phyloP scores from a whole-genome alignment of 2,113 vertebrate species.

The Thamnaconus septentrionalis region DNA sequence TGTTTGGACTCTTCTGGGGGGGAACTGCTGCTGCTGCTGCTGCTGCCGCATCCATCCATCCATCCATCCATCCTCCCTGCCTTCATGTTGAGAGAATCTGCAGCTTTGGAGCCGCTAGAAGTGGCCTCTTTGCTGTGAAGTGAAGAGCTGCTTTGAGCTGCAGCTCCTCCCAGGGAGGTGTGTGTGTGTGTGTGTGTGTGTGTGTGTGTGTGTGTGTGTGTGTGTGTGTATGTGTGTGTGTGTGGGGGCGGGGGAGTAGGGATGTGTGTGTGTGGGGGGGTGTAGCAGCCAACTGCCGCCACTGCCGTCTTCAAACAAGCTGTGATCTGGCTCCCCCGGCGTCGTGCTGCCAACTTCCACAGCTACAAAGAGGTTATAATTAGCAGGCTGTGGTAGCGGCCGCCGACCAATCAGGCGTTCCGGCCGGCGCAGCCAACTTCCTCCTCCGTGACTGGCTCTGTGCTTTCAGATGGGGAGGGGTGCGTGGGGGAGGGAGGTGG shows the following conservation, averaged over 20 bases:
- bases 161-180: constrained; percentile 2
- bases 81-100: constrained; percentile 2
- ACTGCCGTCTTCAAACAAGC: constrained; percentile 57
- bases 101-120: constrained; percentile 21
- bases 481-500: too few relatives aligned
- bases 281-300: constrained; percentile 22
- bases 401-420: constrained; percentile 30
- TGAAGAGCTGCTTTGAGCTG: constrained; percentile 49
- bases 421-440: constrained; percentile 12
- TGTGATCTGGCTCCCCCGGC: constrained; percentile 51
- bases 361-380: constrained; percentile 64
- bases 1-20: background rate
- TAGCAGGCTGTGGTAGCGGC: constrained; percentile 52
- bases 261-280: background rate
- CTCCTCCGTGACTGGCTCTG: background rate
- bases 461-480: too few relatives aligned
- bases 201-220: too few relatives aligned
- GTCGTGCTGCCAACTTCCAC: constrained; percentile 53
- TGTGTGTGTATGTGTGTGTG: too few relatives aligned
- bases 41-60: too few relatives aligned
- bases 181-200: too few relatives aligned
- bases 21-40: too few relatives aligned
- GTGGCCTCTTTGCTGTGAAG: constrained; percentile 28
- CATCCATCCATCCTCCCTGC: too few relatives aligned
- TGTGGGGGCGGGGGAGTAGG: too few relatives aligned